These are phyloP conservation scores for Puma concolor DNA, from an alignment of 2,113 vertebrate species.

Conservation along the genomic window DNA sequence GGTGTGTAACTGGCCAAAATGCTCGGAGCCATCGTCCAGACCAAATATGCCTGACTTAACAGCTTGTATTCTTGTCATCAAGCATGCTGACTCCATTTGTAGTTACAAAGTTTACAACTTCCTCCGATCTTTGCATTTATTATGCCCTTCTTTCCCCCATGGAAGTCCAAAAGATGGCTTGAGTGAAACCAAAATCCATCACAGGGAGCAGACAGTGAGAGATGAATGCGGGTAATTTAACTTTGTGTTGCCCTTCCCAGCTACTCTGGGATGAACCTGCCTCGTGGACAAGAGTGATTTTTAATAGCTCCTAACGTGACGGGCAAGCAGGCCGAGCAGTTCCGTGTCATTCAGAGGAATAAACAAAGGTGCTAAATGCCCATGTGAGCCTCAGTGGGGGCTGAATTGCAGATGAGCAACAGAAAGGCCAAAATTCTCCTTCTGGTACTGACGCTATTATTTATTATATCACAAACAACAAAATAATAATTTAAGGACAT, in stretches of 20 bases:
- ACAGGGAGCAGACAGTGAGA: not conserved
- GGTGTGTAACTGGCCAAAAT: not conserved
- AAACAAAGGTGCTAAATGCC: not conserved
- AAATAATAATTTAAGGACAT: not conserved
- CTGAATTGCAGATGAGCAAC: not conserved
- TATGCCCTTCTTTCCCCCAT: not conserved
- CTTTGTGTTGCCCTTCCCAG: not conserved
- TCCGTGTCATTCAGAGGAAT: not conserved
- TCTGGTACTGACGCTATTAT: not conserved
- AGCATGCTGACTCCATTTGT: not conserved
- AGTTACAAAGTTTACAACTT: not conserved
- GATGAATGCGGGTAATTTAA: not conserved
- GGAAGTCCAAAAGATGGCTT: not conserved
- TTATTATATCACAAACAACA: not conserved
- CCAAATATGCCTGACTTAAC: not conserved
- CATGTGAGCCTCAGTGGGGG: accelerated
- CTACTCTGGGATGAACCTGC: not conserved
- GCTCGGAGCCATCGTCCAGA: not conserved
- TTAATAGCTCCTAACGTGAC: not conserved
- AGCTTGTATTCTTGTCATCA: not conserved
- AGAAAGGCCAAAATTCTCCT: no score
- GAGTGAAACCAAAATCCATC: not conserved
- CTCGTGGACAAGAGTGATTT: not conserved
- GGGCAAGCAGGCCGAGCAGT: not conserved
- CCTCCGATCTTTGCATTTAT: not conserved